phyloP scores from a whole-genome alignment of 2,888 invertebrate genomes.

The Deilephila elpenor region DNA sequence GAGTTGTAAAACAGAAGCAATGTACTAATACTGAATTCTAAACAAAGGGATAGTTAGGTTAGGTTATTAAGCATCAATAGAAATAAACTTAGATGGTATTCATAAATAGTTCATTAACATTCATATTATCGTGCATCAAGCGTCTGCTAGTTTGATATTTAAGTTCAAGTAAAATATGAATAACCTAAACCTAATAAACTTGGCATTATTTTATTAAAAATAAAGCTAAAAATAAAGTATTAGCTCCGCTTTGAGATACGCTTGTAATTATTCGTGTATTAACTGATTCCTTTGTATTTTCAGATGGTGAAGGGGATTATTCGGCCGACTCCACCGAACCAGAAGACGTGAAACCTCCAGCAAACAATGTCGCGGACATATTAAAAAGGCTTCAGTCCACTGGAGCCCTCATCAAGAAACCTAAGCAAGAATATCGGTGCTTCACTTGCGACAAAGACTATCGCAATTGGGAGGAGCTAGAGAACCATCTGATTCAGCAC shows the following conservation, averaged over 20 bases:
- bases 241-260: not conserved
- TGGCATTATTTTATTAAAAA: not conserved
- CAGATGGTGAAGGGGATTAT: constrained; percentile 61
- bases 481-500: constrained; percentile 83
- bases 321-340: constrained; percentile 49
- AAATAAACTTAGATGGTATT: too few species aligned
- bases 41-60: too few species aligned
- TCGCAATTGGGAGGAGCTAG: constrained; percentile 71
- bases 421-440: constrained; percentile 75
- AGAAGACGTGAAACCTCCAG: constrained; percentile 43
- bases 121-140: too few species aligned
- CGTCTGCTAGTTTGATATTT: too few species aligned
- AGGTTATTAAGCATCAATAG: too few species aligned
- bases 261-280: not conserved
- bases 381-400: constrained; percentile 70
- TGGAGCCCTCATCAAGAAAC: constrained; percentile 70
- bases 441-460: constrained; percentile 82
- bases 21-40: too few species aligned
- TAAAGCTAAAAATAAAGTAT: too few species aligned
- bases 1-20: too few species aligned
- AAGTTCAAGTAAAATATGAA: too few species aligned
- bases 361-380: constrained; percentile 65
- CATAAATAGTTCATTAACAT: too few species aligned
- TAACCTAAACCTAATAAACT: too few species aligned
- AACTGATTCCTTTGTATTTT: constrained; percentile 32